These are phyloP conservation scores for Brachionichthys hirsutus DNA, from an alignment of 2,113 vertebrate species.

Conservation along the genomic window DNA sequence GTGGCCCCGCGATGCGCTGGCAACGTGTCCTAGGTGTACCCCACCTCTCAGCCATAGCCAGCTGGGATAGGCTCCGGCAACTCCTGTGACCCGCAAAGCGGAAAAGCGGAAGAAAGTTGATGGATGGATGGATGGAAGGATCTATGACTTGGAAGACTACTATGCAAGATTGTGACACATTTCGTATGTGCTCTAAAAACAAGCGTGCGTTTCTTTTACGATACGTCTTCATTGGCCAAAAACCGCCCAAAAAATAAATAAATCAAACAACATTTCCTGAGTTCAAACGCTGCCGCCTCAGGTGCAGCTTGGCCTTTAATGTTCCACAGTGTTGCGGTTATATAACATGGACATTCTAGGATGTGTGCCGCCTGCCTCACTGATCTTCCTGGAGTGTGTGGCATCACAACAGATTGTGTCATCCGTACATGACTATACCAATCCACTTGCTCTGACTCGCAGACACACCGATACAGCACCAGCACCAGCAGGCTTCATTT, in stretches of 20 bases:
- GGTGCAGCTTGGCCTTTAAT: slow-evolving; percentile 35
- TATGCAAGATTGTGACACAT: background rate
- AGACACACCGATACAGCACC: slow-evolving; percentile 22
- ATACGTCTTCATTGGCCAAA: background rate
- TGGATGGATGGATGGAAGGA: no score
- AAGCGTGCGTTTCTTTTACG: background rate
- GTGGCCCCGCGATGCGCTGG: no score
- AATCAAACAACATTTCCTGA: no score
- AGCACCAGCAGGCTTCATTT: slow-evolving; percentile 26
- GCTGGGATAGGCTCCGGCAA: no score
- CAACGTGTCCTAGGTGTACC: no score
- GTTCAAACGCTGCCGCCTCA: slow-evolving; percentile 15
- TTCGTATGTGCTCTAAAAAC: background rate
- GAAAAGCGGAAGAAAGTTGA: no score
- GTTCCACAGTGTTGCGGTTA: slow-evolving; percentile 27
- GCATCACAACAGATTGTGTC: slow-evolving; percentile 29
- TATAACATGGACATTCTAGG: slow-evolving; percentile 35
- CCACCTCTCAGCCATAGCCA: no score
- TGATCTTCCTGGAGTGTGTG: slow-evolving; percentile 17
- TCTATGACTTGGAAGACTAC: no score
- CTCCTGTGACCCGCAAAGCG: no score
- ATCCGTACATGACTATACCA: slow-evolving; percentile 21
- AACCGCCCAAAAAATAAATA: background rate
- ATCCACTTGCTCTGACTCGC: slow-evolving; percentile 14
- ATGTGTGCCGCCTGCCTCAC: slow-evolving; percentile 8